phyloP scores from a whole-genome alignment of 1,140 invertebrate species.

The Drosophila nebulosa region DNA sequence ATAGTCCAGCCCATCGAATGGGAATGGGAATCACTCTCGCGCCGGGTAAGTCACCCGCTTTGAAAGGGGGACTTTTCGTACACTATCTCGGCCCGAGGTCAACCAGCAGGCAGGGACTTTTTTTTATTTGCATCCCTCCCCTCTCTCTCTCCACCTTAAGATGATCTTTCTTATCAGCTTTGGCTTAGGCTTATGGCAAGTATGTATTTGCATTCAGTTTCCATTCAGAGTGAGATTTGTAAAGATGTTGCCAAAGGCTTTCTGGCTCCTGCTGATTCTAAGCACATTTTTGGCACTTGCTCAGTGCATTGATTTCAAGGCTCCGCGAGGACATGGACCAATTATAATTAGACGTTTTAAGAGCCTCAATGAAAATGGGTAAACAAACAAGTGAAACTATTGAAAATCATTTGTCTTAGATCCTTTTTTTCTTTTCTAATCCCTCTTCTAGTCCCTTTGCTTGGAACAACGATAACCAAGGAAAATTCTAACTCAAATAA shows the following conservation, averaged over 20 bases:
- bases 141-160: too few species aligned
- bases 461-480: too few species aligned
- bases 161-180: neutral
- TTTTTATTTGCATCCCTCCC: constrained; percentile 20
- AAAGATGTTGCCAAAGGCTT: too few species aligned
- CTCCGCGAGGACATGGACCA: neutral
- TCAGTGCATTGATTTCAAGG: neutral
- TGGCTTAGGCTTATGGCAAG: too few species aligned
- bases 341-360: neutral
- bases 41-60: constrained; percentile 13
- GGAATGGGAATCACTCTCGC: constrained; percentile 17
- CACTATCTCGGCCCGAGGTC: constrained; percentile 15
- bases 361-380: neutral
- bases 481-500: too few species aligned
- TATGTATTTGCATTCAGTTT: neutral
- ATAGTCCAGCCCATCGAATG: constrained; percentile 14
- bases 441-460: too few species aligned
- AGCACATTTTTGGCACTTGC: too few species aligned
- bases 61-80: neutral
- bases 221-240: neutral
- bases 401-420: too few species aligned
- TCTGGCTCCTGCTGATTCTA: neutral
- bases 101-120: too few species aligned
- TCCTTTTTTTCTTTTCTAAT: too few species aligned
- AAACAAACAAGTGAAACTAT: too few species aligned